Evolutionary conservation across 2,888 invertebrate species (phyloP), one percentile per base, ranked within the genome.

Genomic region (Coelinius sp.): DNA sequence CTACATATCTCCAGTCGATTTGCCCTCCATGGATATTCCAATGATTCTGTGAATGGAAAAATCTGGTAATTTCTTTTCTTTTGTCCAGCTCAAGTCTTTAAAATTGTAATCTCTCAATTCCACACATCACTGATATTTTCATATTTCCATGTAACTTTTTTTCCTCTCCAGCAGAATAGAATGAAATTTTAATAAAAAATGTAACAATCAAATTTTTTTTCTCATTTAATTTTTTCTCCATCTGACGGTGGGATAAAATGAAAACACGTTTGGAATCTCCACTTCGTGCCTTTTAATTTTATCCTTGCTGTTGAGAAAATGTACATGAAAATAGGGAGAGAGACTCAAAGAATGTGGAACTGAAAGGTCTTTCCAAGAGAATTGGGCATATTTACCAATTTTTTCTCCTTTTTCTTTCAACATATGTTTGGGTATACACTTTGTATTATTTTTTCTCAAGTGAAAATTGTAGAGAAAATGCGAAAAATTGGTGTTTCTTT

Each of bases 381-480:
- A 49, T 49, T 49, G 46, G 46, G 46, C 46, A 49, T 49, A 49
- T 49, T 49, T 49, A 49, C 46, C 46, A 49, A 49, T 49, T 49
- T 49, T 49, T 49, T 3, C 41, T 20, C 20, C 20, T 49, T 49
- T 8, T 3, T 17, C 14, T 46, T 46, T 46, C 17, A 5, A 1
- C 6, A 1, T 2, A 49, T 49, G 46, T 49, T 49, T 49, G 3
- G 1, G 46, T 1, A 8, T 8, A 20, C 14, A 49, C 20, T 8
- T 49, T 20, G 46, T n/a, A n/a, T n/a, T n/a, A n/a, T n/a, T n/a
- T n/a, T n/a, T n/a, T n/a, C n/a, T n/a, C n/a, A n/a, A n/a, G n/a
- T n/a, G n/a, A n/a, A n/a, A n/a, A n/a, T n/a, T n/a, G n/a, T n/a
- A n/a, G n/a, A n/a, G n/a, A n/a, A n/a, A n/a, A n/a, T n/a, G n/a